These are phyloP conservation scores for Pelochelys cantorii DNA, from an alignment of 2,797 vertebrate genomes.

Conservation along the genomic window DNA sequence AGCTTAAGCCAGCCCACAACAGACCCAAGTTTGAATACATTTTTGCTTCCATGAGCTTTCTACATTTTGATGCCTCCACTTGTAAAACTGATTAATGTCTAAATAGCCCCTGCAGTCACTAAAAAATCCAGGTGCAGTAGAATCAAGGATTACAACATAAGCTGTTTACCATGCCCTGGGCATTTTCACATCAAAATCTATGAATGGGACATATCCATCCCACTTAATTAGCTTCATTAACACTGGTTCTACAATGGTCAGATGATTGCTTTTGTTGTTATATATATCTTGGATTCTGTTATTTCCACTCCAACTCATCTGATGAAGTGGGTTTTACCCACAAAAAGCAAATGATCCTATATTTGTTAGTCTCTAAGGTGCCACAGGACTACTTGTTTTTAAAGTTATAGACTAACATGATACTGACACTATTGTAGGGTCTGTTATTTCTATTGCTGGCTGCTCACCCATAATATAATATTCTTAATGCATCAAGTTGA, in stretches of 20 bases:
- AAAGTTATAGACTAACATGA: no score
- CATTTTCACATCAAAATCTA: no score
- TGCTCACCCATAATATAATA: rapidly evolving
- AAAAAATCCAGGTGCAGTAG: constrained; percentile 14
- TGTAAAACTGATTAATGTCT: neutral
- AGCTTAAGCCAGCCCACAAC: neutral
- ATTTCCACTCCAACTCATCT: no score
- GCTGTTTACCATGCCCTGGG: neutral
- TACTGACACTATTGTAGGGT: neutral
- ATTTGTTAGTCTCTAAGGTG: no score
- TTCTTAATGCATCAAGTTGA: neutral
- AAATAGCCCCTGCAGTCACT: neutral
- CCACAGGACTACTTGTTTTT: no score
- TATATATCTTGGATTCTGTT: no score
- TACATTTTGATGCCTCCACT: neutral
- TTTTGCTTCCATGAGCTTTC: constrained; percentile 1
- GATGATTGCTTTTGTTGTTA: no score
- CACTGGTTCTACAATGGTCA: no score
- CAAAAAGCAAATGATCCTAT: no score
- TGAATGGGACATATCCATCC: no score
- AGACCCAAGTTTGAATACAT: neutral
- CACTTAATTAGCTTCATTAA: no score
- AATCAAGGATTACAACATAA: neutral
- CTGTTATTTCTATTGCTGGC: constrained; percentile 10
- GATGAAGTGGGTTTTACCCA: no score